Conservation (phyloP, 2,113 vertebrate species). For the cattle (Bos taurus) region ARS-UCD2.0 NC_037340.1:53209001-53209500, state of each 20-base stretch:
- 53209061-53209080: not conserved
- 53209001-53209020: not conserved
- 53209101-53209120: not conserved
- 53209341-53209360: not conserved
- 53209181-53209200: not conserved
- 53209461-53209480: not conserved
- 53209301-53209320: not conserved
- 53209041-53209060: conserved; percentile 42
- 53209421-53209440: not conserved
- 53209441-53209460: not conserved
- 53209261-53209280: not conserved
- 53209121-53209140: rapidly evolving
- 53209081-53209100: not conserved
- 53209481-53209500: not conserved
- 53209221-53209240: not conserved
- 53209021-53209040: not conserved
- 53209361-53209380: not conserved
- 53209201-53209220: not conserved
- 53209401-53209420: not conserved
- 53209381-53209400: not conserved
- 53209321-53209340: not conserved
- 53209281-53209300: not conserved
- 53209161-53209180: not conserved
- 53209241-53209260: not conserved
- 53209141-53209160: not conserved